phyloP scores from a whole-genome alignment of 2,797 vertebrate species.

The Notamacropus eugenii region DNA sequence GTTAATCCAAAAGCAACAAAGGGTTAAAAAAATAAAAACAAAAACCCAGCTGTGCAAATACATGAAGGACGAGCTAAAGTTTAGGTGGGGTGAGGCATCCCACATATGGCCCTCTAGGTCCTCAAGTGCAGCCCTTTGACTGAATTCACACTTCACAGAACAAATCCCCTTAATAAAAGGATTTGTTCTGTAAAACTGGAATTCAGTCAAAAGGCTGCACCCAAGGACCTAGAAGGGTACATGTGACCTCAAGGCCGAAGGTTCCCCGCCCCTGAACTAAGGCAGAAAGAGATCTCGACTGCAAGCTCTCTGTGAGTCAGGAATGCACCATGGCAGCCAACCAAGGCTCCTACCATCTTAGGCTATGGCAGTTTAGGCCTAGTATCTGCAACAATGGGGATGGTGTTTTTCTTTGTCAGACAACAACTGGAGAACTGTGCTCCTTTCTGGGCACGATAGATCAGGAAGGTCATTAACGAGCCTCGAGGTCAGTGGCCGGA shows the following conservation, averaged over 20 bases:
- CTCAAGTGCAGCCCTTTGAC: too few species aligned
- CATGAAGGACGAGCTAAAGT: not conserved
- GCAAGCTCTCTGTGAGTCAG: not conserved
- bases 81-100: too few species aligned
- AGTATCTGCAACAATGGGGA: not conserved
- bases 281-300: not conserved
- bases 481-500: not conserved
- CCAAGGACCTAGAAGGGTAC: too few species aligned
- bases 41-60: not conserved
- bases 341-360: not conserved
- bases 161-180: too few species aligned
- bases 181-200: too few species aligned
- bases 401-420: too few species aligned
- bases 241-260: too few species aligned
- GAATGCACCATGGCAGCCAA: not conserved
- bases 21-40: not conserved
- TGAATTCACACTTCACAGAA: too few species aligned
- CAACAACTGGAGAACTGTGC: not conserved
- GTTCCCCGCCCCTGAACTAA: not conserved
- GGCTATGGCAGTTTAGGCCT: not conserved
- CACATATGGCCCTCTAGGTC: too few species aligned
- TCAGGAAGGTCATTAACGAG: not conserved
- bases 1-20: not conserved
- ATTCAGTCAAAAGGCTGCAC: too few species aligned
- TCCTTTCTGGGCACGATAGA: not conserved